phyloP scores from a whole-genome alignment of 2,888 invertebrate genomes.

The Copidosoma aretas region DNA sequence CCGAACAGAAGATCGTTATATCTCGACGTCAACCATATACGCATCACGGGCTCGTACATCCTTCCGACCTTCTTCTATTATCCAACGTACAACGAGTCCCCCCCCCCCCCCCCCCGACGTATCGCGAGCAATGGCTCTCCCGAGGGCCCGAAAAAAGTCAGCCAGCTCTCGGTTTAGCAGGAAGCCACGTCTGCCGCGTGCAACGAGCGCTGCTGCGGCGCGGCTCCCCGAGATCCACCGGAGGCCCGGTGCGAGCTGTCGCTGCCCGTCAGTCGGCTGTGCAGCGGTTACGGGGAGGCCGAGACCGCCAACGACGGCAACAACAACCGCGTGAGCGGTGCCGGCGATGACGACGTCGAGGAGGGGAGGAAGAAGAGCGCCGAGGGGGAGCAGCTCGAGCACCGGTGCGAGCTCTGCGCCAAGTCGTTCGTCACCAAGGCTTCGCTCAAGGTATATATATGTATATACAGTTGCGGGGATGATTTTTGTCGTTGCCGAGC shows the following conservation, averaged over 20 bases:
- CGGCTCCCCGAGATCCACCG: background rate
- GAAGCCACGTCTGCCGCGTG: background rate
- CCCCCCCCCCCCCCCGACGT: too few species aligned
- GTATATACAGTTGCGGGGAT: too few species aligned
- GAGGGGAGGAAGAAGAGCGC: background rate
- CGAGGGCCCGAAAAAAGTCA: too few species aligned
- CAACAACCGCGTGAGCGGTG: constrained; percentile 48
- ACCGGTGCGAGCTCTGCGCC: constrained; percentile 59
- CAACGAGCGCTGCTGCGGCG: background rate
- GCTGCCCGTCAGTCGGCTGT: constrained; percentile 54
- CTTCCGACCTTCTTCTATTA: too few species aligned
- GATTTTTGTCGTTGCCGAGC: too few species aligned
- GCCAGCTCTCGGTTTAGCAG: too few species aligned
- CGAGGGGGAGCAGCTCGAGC: constrained; percentile 45
- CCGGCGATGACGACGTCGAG: constrained; percentile 5
- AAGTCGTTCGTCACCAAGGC: constrained; percentile 61
- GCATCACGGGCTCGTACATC: too few species aligned
- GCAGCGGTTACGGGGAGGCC: constrained; percentile 40
- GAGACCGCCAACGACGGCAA: constrained; percentile 12
- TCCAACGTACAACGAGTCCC: too few species aligned
- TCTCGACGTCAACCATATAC: too few species aligned
- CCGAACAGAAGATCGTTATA: too few species aligned
- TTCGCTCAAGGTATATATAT: constrained; percentile 56
- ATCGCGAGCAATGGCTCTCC: too few species aligned
- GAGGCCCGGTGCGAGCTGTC: constrained; percentile 43